Evolutionary conservation across 1,140 invertebrate species (phyloP).

Genomic region (Heliconius congener): DNA sequence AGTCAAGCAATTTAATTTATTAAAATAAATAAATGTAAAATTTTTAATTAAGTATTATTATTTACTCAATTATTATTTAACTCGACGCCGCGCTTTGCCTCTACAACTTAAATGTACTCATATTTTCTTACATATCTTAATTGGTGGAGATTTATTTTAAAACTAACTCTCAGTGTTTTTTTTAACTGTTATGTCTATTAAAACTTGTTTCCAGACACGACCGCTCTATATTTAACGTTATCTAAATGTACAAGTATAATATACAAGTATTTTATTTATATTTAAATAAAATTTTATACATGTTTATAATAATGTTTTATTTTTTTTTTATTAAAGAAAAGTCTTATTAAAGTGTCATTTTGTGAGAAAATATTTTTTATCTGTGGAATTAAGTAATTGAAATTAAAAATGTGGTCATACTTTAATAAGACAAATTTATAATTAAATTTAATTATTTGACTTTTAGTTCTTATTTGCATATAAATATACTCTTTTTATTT

Average conservation of each 20-base stretch:
- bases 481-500: conserved; percentile 46
- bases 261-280: conserved; percentile 7
- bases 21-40: too few relatives aligned
- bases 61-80: too few relatives aligned
- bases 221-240: conserved; percentile 12
- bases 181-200: neutral
- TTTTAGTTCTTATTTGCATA: conserved; percentile 18
- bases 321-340: neutral
- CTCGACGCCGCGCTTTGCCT: too few relatives aligned
- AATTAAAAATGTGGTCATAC: neutral
- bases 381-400: neutral
- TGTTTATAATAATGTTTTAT: neutral
- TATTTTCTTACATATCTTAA: neutral
- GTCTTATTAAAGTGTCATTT: neutral
- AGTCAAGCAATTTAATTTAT: too few relatives aligned
- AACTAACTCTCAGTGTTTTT: neutral
- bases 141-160: neutral
- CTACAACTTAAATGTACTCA: neutral
- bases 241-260: neutral
- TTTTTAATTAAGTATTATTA: too few relatives aligned
- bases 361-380: neutral
- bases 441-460: conserved; percentile 16
- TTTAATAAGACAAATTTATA: neutral
- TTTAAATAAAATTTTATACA: neutral
- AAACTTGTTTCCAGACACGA: conserved; percentile 23